A percentile compares a stretch with the other conserved stretches of the same genome.
These are phyloP conservation scores for Cyanoderma ruficeps DNA, from an alignment of 2,113 vertebrate species.

Conservation along the genomic window DNA sequence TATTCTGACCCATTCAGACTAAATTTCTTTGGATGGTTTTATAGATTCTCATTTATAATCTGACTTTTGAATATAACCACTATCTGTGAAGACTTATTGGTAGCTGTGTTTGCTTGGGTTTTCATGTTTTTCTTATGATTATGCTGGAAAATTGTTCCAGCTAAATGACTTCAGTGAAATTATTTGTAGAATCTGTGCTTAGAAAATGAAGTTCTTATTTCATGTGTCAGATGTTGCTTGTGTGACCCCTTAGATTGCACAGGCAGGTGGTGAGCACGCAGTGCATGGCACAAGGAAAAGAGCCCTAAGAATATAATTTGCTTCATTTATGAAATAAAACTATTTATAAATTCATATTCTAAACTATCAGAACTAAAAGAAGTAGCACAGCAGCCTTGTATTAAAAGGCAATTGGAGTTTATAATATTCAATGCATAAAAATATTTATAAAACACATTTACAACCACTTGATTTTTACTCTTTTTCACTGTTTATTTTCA, in stretches of 20 bases:
- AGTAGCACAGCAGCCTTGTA: neutral
- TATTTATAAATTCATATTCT: neutral
- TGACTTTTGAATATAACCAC: neutral
- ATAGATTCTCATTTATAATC: neutral
- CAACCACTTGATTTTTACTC: neutral
- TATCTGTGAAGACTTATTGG: neutral
- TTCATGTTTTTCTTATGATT: neutral
- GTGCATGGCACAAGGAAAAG: neutral
- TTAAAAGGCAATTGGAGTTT: neutral
- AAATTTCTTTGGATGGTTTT: neutral
- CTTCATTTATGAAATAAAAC: neutral
- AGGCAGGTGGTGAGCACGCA: neutral
- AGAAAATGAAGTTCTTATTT: neutral
- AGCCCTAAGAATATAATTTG: neutral
- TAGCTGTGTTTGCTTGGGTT: neutral
- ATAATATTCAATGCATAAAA: neutral
- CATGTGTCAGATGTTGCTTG: neutral
- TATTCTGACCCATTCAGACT: neutral
- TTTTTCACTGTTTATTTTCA: too few species aligned
- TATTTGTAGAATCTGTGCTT: neutral
- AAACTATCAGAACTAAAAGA: neutral
- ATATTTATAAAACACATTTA: neutral
- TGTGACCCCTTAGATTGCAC: neutral
- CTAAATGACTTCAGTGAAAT: neutral
- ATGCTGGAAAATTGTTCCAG: neutral